These are phyloP conservation scores for Tetramorium simillimum DNA, from an alignment of 1,140 invertebrate genomes.

Conservation along the genomic window DNA sequence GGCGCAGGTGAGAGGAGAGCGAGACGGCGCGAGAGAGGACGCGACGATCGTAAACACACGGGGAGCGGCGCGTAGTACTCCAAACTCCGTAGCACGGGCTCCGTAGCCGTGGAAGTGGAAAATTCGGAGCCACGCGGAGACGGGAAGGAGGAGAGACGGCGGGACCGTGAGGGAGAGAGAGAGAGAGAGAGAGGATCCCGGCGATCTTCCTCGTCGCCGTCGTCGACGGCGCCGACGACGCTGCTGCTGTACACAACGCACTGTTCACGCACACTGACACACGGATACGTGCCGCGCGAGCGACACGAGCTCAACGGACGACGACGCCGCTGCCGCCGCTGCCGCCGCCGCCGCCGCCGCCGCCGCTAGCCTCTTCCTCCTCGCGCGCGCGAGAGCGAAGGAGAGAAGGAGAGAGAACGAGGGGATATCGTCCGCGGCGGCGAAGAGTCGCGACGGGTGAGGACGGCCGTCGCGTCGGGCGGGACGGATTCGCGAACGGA, in stretches of 20 bases:
- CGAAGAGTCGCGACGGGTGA: constrained; percentile 26
- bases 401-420: not conserved
- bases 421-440: constrained; percentile 15
- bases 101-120: not conserved
- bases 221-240: constrained; percentile 52
- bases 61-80: constrained; percentile 70
- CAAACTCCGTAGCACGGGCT: constrained; percentile 22
- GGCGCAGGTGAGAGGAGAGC: constrained; percentile 71
- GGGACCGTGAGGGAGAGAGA: not conserved
- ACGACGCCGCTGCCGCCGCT: not conserved
- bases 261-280: constrained; percentile 44
- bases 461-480: not conserved
- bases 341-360: not conserved
- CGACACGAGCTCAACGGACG: constrained; percentile 69
- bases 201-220: constrained; percentile 1
- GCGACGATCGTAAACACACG: constrained; percentile 73
- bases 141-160: not conserved
- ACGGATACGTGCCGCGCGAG: constrained; percentile 23
- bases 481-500: constrained; percentile 76
- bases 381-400: constrained; percentile 1
- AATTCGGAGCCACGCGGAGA: not conserved
- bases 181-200: not conserved
- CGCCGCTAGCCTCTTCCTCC: constrained; percentile 1
- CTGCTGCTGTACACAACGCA: constrained; percentile 64
- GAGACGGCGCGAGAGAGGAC: constrained; percentile 72